These are phyloP conservation scores for Heliothis subflexa DNA, from an alignment of 1,140 invertebrate genomes.

Conservation along the genomic window DNA sequence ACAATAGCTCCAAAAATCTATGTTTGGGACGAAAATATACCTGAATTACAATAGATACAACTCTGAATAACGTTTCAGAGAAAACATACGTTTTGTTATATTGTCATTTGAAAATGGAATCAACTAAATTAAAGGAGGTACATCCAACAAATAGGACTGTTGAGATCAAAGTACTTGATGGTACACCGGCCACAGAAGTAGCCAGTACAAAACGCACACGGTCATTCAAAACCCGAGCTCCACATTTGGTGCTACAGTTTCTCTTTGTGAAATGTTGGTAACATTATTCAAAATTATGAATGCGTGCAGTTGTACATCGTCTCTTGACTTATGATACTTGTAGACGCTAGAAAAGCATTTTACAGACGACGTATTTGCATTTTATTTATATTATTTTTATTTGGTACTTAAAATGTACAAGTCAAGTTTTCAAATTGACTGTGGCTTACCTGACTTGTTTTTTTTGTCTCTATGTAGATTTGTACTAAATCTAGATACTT, in stretches of 20 bases:
- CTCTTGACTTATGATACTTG: slow-evolving; percentile 9
- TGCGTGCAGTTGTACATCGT: neutral
- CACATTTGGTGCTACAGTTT: neutral
- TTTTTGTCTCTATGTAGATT: no score
- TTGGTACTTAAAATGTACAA: neutral
- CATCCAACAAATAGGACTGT: neutral
- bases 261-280: slow-evolving; percentile 25
- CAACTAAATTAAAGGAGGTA: neutral
- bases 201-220: slow-evolving; percentile 1
- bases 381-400: neutral
- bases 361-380: neutral
- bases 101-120: no score
- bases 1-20: no score
- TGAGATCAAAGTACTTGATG: slow-evolving; percentile 3
- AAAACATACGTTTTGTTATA: no score
- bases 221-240: slow-evolving; percentile 14
- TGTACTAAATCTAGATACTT: no score
- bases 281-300: slow-evolving; percentile 34
- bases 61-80: no score
- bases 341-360: neutral
- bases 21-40: no score
- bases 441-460: no score
- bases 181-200: slow-evolving; percentile 1
- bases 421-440: no score
- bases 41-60: no score